Conservation (phyloP, 2,888 invertebrate species). For the Napeogenes inachia region DNA sequence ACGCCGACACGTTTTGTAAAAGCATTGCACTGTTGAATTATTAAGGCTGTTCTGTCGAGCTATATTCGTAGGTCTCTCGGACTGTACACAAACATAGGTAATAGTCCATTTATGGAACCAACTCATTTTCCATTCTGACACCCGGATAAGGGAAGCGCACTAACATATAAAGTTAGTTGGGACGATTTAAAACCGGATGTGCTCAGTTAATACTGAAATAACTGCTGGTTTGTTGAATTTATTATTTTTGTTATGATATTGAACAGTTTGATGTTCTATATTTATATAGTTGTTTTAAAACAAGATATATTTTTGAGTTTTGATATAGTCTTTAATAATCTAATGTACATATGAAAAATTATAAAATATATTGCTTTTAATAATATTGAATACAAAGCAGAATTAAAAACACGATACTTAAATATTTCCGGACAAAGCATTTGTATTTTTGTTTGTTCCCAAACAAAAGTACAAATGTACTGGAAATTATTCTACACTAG, state of each 20-base stretch:
- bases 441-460: neutral
- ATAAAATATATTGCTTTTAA: too few species aligned
- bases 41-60: conserved; percentile 69
- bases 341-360: too few species aligned
- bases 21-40: conserved; percentile 78
- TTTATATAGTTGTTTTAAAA: too few species aligned
- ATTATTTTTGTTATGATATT: neutral
- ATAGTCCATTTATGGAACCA: conserved; percentile 60
- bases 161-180: conserved; percentile 41
- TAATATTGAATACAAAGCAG: neutral
- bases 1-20: conserved; percentile 77
- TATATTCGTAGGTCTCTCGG: conserved; percentile 64
- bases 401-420: neutral
- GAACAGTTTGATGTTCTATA: too few species aligned
- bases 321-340: too few species aligned
- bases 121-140: conserved; percentile 74
- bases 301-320: too few species aligned
- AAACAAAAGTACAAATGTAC: conserved; percentile 1
- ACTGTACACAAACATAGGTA: conserved; percentile 45
- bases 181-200: conserved; percentile 20
- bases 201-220: conserved; percentile 6
- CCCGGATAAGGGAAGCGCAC: conserved; percentile 63
- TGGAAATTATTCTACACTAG: neutral
- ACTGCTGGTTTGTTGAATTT: neutral
- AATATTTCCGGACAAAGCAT: conserved; percentile 3